A percentile compares a stretch with the other conserved stretches of the same genome.
phyloP scores from a whole-genome alignment of 2,797 vertebrate genomes.

The Apogon talboti region DNA sequence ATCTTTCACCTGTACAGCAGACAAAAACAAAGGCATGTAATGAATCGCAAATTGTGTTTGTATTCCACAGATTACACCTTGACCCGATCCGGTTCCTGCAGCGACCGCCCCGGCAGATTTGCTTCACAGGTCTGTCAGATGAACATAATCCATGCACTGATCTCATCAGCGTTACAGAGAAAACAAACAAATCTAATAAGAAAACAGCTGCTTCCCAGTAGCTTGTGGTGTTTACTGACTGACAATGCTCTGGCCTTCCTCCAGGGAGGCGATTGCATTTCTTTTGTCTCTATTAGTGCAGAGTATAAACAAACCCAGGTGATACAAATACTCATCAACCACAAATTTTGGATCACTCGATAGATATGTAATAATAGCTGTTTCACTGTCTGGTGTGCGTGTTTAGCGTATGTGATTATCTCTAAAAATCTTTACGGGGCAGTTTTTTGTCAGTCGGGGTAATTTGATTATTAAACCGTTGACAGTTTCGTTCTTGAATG shows the following conservation, averaged over 20 bases:
- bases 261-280: conserved; percentile 23
- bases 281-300: conserved; percentile 28
- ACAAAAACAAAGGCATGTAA: conserved; percentile 42
- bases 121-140: conserved; percentile 19
- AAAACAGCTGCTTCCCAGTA: conserved; percentile 41
- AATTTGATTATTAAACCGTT: conserved; percentile 56
- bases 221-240: background rate
- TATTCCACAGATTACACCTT: conserved; percentile 36
- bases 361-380: conserved; percentile 24
- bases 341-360: conserved; percentile 19
- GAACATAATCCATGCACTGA: conserved; percentile 36
- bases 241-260: conserved; percentile 4
- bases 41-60: conserved; percentile 49
- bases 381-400: conserved; percentile 10
- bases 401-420: conserved; percentile 40
- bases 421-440: conserved; percentile 16
- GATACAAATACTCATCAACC: conserved; percentile 31
- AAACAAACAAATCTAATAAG: conserved; percentile 43
- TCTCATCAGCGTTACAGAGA: conserved; percentile 43
- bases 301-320: conserved; percentile 53
- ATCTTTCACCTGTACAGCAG: background rate
- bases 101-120: conserved; percentile 17
- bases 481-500: conserved; percentile 63
- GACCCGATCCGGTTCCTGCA: conserved; percentile 26
- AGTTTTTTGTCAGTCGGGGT: conserved; percentile 23